Evolutionary conservation across 2,888 invertebrate genomes (phyloP).

Genomic region (Prionchulus punctatus): DNA sequence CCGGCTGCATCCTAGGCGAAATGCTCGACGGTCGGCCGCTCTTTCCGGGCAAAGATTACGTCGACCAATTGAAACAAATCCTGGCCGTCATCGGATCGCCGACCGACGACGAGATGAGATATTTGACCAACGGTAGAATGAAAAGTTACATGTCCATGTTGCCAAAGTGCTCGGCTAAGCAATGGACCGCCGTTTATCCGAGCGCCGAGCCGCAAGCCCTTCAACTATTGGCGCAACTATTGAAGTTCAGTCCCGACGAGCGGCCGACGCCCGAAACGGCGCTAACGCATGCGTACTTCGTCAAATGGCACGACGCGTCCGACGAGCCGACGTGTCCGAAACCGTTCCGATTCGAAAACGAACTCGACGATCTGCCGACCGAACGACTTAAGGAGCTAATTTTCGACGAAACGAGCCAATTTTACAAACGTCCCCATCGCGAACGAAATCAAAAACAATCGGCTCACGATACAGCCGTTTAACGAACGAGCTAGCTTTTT

Average conservation of each 20-base stretch:
- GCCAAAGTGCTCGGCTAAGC: not conserved
- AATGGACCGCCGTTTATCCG: not conserved
- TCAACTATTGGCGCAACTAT: slow-evolving; percentile 2
- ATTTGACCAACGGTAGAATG: not conserved
- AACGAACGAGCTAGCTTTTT: too few species aligned
- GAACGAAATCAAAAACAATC: too few species aligned
- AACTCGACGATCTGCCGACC: not conserved
- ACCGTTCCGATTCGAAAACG: not conserved
- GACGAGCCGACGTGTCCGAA: not conserved
- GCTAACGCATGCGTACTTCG: slow-evolving; percentile 4
- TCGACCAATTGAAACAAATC: slow-evolving; percentile 6
- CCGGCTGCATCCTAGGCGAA: slow-evolving; percentile 8
- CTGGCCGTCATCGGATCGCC: slow-evolving; percentile 2
- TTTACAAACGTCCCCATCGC: too few species aligned
- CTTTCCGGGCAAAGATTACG: slow-evolving; percentile 1
- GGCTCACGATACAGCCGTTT: too few species aligned
- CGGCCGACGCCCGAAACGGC: slow-evolving; percentile 6
- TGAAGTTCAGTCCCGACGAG: slow-evolving; percentile 4
- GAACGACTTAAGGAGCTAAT: not conserved
- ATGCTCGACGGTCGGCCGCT: slow-evolving; percentile 5
- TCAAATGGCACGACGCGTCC: not conserved
- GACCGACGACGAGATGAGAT: not conserved
- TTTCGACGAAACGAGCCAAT: too few species aligned
- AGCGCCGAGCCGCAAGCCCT: not conserved
- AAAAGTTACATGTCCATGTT: slow-evolving; percentile 3